phyloP scores from a whole-genome alignment of 37 sponge, comb jelly and placozoan species.

The Axinella damicornis region DNA sequence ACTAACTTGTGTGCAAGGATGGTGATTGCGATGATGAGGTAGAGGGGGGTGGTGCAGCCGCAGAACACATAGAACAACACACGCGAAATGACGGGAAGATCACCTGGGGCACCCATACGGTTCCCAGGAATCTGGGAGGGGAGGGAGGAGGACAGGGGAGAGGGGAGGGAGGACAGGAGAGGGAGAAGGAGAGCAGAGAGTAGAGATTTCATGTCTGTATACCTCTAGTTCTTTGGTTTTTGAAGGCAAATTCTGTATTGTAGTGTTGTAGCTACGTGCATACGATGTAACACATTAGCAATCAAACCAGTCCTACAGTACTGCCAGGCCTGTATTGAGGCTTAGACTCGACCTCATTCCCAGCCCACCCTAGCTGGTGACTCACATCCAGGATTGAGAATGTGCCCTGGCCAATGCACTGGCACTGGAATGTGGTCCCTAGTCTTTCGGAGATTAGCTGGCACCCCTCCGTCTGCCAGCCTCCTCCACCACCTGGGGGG shows the following conservation, averaged over 20 bases:
- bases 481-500: conserved; percentile 20
- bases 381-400: conserved; percentile 19
- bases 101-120: background rate
- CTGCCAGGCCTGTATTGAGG: too few relatives aligned
- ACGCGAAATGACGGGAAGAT: background rate
- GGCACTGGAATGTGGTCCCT: conserved; percentile 11
- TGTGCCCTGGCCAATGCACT: conserved; percentile 11
- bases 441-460: background rate
- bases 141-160: background rate
- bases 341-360: too few relatives aligned
- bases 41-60: background rate
- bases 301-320: too few relatives aligned
- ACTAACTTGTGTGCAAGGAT: conserved; percentile 15
- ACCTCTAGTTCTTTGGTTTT: too few relatives aligned
- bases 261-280: too few relatives aligned
- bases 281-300: too few relatives aligned
- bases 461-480: conserved; percentile 18
- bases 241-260: too few relatives aligned
- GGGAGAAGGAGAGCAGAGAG: too few relatives aligned
- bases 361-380: too few relatives aligned
- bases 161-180: too few relatives aligned
- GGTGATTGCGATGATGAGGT: conserved; percentile 20
- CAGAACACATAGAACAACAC: conserved; percentile 24
- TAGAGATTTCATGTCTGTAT: too few relatives aligned
- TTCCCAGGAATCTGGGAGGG: background rate